Evolutionary conservation across 2,888 invertebrate species (phyloP).

Genomic region (Epistrophella euchroma): DNA sequence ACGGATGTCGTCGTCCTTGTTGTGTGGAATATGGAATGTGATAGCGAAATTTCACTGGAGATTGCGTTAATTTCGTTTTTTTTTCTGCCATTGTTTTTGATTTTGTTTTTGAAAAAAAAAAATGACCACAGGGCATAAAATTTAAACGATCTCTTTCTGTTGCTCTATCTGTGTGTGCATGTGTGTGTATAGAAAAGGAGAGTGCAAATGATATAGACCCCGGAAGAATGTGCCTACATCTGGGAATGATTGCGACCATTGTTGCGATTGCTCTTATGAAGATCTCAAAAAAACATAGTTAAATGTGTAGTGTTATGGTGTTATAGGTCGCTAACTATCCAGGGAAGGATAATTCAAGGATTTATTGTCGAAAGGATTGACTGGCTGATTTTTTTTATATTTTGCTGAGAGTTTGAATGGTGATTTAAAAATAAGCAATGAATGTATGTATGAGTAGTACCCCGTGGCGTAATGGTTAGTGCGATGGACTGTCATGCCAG

Average conservation of each 20-base stretch:
- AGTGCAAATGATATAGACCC: conserved; percentile 41
- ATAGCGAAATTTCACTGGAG: conserved; percentile 50
- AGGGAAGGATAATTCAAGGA: conserved; percentile 9
- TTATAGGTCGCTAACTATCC: neutral
- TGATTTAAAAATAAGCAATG: conserved; percentile 16
- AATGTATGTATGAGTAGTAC: neutral
- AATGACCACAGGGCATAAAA: conserved; percentile 69
- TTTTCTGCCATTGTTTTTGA: neutral
- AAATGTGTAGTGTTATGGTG: conserved; percentile 3
- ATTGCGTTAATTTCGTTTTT: conserved; percentile 21
- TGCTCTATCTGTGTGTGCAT: neutral
- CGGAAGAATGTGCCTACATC: conserved; percentile 41
- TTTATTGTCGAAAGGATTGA: conserved; percentile 30
- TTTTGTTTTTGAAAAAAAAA: conserved; percentile 43
- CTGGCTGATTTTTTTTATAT: neutral
- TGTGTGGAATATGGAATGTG: conserved; percentile 51
- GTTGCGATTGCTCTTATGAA: conserved; percentile 40
- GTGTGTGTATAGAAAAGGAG: neutral
- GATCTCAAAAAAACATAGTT: conserved; percentile 44
- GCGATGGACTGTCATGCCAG: no score
- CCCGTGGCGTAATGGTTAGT: no score
- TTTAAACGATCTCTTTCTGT: conserved; percentile 46
- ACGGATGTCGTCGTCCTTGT: conserved; percentile 50
- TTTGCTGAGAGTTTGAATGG: conserved; percentile 4
- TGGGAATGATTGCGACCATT: conserved; percentile 49